Conservation (phyloP, 2,797 vertebrate genomes). For the Aeoliscus strigatus region DNA sequence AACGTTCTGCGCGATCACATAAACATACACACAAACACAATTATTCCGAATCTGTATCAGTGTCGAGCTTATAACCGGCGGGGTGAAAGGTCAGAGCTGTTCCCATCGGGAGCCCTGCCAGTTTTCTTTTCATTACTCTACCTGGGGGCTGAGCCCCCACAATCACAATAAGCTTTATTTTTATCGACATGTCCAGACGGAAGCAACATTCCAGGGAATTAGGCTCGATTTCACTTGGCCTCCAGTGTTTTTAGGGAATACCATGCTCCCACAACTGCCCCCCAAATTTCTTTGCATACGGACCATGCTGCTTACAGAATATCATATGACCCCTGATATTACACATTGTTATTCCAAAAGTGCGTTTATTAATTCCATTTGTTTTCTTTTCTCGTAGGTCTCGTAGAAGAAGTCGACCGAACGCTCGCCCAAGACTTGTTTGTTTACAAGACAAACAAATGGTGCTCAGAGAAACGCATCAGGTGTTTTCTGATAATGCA, state of each 20-base stretch:
- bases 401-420: conserved; percentile 14
- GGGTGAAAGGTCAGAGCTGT: conserved; percentile 49
- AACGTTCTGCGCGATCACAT: conserved; percentile 16
- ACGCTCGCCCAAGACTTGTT: conserved; percentile 5
- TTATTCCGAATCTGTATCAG: conserved; percentile 20
- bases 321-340: conserved; percentile 30
- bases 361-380: conserved; percentile 25
- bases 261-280: conserved; percentile 40
- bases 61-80: conserved; percentile 19
- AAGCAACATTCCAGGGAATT: conserved; percentile 77
- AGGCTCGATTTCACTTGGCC: conserved; percentile 76
- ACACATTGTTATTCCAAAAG: conserved; percentile 29
- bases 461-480: conserved; percentile 29
- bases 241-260: conserved; percentile 69
- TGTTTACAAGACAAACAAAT: conserved; percentile 41
- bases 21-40: conserved; percentile 8
- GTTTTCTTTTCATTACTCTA: conserved; percentile 73
- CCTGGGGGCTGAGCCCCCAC: conserved; percentile 59
- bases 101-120: conserved; percentile 57
- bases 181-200: conserved; percentile 71
- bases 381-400: conserved; percentile 25
- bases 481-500: conserved; percentile 22
- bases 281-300: conserved; percentile 11
- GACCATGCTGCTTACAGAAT: conserved; percentile 22
- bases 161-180: conserved; percentile 76